phyloP scores from a whole-genome alignment of 2,888 invertebrate species.

The Campoletis raptor region DNA sequence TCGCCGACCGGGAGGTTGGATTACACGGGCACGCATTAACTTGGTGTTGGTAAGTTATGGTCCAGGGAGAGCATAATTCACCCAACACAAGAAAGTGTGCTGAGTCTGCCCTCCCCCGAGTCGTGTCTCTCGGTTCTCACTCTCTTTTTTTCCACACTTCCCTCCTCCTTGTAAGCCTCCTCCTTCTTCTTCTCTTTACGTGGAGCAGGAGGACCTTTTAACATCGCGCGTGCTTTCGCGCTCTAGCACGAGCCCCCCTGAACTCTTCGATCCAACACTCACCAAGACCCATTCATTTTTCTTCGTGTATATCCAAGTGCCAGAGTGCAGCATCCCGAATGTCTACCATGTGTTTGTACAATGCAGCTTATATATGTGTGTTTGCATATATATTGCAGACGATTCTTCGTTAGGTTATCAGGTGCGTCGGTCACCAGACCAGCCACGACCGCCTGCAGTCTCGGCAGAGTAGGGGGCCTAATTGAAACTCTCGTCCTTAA shows the following conservation, averaged over 20 bases:
- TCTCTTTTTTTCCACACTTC: conserved; percentile 35
- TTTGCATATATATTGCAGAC: conserved; percentile 43
- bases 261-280: conserved; percentile 29
- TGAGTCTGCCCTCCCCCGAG: conserved; percentile 63
- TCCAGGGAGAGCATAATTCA: conserved; percentile 81
- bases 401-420: conserved; percentile 80
- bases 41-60: conserved; percentile 82
- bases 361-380: neutral
- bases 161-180: conserved; percentile 24
- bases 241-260: conserved; percentile 34
- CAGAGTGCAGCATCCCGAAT: neutral
- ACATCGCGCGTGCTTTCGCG: conserved; percentile 47
- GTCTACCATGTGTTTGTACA: neutral
- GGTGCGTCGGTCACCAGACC: conserved; percentile 70
- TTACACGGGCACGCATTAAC: conserved; percentile 83
- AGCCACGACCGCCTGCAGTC: conserved; percentile 42
- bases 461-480: conserved; percentile 74
- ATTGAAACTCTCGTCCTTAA: conserved; percentile 79
- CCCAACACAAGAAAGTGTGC: conserved; percentile 78
- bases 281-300: conserved; percentile 25
- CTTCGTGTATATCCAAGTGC: neutral
- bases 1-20: conserved; percentile 72
- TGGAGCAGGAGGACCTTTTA: conserved; percentile 36
- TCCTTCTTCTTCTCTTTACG: conserved; percentile 33
- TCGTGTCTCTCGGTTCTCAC: conserved; percentile 36